phyloP scores from a whole-genome alignment of 2,113 vertebrate species.

The Oryzias melastigma region DNA sequence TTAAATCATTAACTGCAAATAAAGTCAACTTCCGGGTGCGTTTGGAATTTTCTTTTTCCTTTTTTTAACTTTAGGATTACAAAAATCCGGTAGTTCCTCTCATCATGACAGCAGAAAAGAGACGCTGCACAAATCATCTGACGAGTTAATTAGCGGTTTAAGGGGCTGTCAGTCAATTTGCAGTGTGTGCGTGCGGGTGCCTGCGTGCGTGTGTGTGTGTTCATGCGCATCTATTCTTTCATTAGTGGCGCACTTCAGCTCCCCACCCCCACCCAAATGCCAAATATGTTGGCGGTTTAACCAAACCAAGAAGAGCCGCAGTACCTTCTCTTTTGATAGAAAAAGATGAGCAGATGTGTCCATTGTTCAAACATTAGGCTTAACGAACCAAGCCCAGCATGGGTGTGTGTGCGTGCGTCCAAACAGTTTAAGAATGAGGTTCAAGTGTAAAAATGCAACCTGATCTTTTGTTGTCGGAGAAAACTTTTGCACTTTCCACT shows the following conservation, averaged over 20 bases:
- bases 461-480: background rate
- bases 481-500: no score
- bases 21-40: constrained; percentile 72
- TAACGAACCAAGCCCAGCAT: constrained; percentile 84
- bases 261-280: constrained; percentile 7
- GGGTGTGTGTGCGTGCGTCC: constrained; percentile 35
- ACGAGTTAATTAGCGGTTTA: constrained; percentile 9
- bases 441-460: background rate
- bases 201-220: background rate
- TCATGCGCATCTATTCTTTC: constrained; percentile 16
- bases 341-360: constrained; percentile 86
- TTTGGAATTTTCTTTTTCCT: constrained; percentile 61
- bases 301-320: constrained; percentile 49
- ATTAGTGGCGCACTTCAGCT: constrained; percentile 19
- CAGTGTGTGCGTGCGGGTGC: background rate
- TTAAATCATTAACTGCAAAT: constrained; percentile 64
- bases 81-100: background rate
- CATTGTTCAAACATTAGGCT: constrained; percentile 87
- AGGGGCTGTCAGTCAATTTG: constrained; percentile 10
- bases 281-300: constrained; percentile 70
- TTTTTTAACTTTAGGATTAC: constrained; percentile 18
- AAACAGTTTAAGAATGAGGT: constrained; percentile 19
- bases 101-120: background rate
- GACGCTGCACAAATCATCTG: background rate
- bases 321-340: constrained; percentile 69